phyloP scores from a whole-genome alignment of 2,888 invertebrate species.

The Allophyes oxyacanthae region DNA sequence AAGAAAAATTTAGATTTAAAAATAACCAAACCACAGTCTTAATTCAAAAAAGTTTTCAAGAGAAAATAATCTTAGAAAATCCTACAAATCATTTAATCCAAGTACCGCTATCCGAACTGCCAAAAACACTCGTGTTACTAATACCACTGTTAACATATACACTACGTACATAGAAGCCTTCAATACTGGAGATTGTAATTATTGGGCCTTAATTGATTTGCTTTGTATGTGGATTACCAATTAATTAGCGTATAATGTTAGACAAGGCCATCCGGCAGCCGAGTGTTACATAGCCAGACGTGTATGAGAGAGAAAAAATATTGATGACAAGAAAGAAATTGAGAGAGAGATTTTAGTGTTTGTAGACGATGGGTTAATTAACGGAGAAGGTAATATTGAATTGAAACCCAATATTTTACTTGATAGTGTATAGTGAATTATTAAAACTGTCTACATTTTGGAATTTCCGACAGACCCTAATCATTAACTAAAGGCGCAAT shows the following conservation, averaged over 20 bases:
- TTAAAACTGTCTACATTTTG: constrained; percentile 23
- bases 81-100: constrained; percentile 7
- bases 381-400: background rate
- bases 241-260: constrained; percentile 82
- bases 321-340: background rate
- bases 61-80: background rate
- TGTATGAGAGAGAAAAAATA: constrained; percentile 12
- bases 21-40: too few relatives aligned
- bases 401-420: background rate
- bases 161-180: constrained; percentile 52
- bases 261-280: constrained; percentile 59
- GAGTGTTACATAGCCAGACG: constrained; percentile 11
- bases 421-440: constrained; percentile 5
- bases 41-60: too few relatives aligned
- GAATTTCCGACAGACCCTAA: constrained; percentile 27
- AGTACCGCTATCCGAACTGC: constrained; percentile 17
- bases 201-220: constrained; percentile 85
- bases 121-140: constrained; percentile 34
- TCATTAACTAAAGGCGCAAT: constrained; percentile 28
- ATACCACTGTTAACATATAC: constrained; percentile 38
- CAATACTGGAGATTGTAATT: constrained; percentile 73
- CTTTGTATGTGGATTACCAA: constrained; percentile 85
- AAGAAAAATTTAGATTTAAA: too few relatives aligned
- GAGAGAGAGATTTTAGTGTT: background rate
- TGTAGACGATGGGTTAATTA: background rate